Conservation (phyloP, 2,888 invertebrate species). For the Dryobotodes eremita region DNA sequence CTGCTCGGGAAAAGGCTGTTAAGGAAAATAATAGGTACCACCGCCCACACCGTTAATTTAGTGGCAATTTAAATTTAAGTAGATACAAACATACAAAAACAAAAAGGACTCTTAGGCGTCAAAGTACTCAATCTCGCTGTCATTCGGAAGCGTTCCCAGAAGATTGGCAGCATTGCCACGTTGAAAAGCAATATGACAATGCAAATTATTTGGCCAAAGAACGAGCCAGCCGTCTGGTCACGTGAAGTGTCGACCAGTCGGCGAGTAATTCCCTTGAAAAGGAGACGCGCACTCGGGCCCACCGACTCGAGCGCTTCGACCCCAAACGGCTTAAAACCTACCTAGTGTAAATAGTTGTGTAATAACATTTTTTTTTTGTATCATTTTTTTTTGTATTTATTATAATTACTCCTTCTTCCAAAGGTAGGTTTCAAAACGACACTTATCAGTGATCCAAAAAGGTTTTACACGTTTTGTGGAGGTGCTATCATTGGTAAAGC, state of each 20-base stretch:
- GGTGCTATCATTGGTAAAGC: slow-evolving; percentile 41
- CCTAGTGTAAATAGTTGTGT: neutral
- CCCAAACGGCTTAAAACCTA: neutral
- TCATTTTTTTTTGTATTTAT: too few species aligned
- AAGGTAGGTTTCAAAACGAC: slow-evolving; percentile 49
- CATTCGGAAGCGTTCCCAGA: neutral
- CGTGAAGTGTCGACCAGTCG: neutral
- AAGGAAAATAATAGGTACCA: neutral
- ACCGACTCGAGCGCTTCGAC: neutral
- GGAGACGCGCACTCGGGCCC: neutral
- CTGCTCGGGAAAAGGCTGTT: neutral
- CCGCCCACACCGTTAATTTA: neutral
- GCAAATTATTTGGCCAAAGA: neutral
- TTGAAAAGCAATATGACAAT: neutral
- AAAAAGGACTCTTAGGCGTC: neutral
- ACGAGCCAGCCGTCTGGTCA: neutral
- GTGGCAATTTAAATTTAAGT: neutral
- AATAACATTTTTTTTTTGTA: too few species aligned
- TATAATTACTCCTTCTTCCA: slow-evolving; percentile 10
- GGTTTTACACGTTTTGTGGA: slow-evolving; percentile 50
- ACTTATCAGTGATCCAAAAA: neutral
- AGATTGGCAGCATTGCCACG: neutral
- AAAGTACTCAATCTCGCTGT: neutral
- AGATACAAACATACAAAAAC: too few species aligned
- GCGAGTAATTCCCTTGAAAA: neutral